phyloP scores from a whole-genome alignment of 2,888 invertebrate species.

The Orthosia incerta region DNA sequence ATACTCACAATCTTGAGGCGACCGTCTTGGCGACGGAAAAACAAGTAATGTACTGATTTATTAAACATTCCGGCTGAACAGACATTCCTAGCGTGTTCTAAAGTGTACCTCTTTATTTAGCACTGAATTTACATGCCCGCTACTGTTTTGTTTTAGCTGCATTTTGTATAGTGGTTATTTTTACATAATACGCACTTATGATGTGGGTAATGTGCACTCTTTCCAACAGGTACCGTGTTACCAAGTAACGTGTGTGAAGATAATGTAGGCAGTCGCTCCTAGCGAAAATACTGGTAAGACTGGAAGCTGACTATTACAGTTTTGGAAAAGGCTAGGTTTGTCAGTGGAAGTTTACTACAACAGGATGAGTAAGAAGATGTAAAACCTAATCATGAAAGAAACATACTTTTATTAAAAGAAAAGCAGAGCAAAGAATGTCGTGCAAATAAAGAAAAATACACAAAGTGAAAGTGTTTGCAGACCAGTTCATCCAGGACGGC shows the following conservation, averaged over 20 bases:
- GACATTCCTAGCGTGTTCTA: slow-evolving; percentile 74
- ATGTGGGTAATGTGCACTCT: neutral
- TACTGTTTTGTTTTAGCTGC: slow-evolving; percentile 47
- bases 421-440: too few relatives aligned
- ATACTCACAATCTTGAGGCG: slow-evolving; percentile 55
- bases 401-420: too few relatives aligned
- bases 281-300: too few relatives aligned
- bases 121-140: slow-evolving; percentile 62
- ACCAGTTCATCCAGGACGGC: too few relatives aligned
- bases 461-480: too few relatives aligned
- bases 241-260: neutral
- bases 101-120: slow-evolving; percentile 77
- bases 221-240: neutral
- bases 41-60: slow-evolving; percentile 78
- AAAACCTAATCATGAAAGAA: too few relatives aligned
- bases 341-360: too few relatives aligned
- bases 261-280: too few relatives aligned
- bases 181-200: slow-evolving; percentile 2
- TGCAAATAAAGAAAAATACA: too few relatives aligned
- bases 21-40: slow-evolving; percentile 69
- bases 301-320: too few relatives aligned
- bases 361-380: too few relatives aligned
- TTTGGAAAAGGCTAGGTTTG: too few relatives aligned
- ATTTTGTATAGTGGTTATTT: slow-evolving; percentile 37
- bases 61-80: slow-evolving; percentile 73